A percentile compares a stretch with the other conserved stretches of the same genome.
Conservation (phyloP, 2,888 invertebrate genomes). For the Troides oblongomaculatus region DNA sequence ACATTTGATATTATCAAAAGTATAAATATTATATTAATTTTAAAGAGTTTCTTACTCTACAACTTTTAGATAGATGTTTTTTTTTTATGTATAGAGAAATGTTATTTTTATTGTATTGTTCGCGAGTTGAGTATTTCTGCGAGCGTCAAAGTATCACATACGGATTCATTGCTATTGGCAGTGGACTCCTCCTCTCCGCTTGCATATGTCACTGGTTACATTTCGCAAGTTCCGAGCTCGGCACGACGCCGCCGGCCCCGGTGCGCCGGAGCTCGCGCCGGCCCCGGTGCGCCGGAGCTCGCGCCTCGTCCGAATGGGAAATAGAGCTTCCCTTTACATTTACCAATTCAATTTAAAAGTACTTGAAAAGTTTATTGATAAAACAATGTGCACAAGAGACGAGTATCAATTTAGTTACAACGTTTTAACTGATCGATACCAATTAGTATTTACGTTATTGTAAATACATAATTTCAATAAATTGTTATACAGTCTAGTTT, state of each 20-base stretch:
- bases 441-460: too few relatives aligned
- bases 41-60: too few relatives aligned
- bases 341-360: neutral
- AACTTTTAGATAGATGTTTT: too few relatives aligned
- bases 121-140: slow-evolving; percentile 63
- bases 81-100: slow-evolving; percentile 29
- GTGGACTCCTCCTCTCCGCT: slow-evolving; percentile 57
- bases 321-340: slow-evolving; percentile 3
- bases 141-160: slow-evolving; percentile 65
- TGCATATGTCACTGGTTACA: slow-evolving; percentile 61
- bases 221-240: slow-evolving; percentile 46
- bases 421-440: too few relatives aligned
- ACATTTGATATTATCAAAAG: too few relatives aligned
- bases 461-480: too few relatives aligned
- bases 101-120: slow-evolving; percentile 65
- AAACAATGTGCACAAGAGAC: neutral
- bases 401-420: too few relatives aligned
- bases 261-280: neutral
- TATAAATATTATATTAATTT: too few relatives aligned
- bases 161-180: slow-evolving; percentile 73
- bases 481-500: too few relatives aligned
- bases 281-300: slow-evolving; percentile 6
- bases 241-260: slow-evolving; percentile 6
- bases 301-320: neutral
- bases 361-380: slow-evolving; percentile 7